A percentile compares a stretch with the other conserved stretches of the same genome.
phyloP scores from a whole-genome alignment of 1,140 invertebrate species.

The Nephila pilipes region DNA sequence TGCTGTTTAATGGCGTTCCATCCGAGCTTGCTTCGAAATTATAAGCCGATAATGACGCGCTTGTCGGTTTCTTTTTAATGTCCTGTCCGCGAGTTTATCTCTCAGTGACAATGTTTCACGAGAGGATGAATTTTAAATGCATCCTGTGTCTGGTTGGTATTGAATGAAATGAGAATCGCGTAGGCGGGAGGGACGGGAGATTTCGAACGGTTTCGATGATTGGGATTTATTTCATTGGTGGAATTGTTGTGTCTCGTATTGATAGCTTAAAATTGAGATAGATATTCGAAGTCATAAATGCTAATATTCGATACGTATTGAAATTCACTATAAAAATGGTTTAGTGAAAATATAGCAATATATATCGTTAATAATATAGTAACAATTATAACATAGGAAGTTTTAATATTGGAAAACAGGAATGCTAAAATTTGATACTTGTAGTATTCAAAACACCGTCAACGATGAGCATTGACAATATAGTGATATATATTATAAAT shows the following conservation, averaged over 20 bases:
- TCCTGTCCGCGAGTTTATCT: background rate
- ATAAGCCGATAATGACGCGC: background rate
- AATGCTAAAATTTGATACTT: too few relatives aligned
- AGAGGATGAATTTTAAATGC: background rate
- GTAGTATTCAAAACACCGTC: too few relatives aligned
- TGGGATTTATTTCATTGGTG: background rate
- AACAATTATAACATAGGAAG: too few relatives aligned
- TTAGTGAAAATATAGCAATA: too few relatives aligned
- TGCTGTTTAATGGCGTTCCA: background rate
- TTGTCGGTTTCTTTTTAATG: constrained; percentile 17
- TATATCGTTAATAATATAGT: too few relatives aligned
- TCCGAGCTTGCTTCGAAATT: background rate
- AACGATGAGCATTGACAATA: too few relatives aligned
- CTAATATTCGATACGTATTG: too few relatives aligned
- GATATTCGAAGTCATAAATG: too few relatives aligned
- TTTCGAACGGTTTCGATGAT: background rate
- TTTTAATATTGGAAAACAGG: too few relatives aligned
- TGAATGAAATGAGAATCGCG: background rate
- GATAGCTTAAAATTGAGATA: too few relatives aligned
- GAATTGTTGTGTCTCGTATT: background rate
- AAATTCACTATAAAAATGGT: too few relatives aligned
- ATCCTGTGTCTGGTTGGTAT: background rate
- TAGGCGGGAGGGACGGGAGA: background rate
- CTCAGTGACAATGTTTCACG: background rate
- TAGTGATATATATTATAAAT: too few relatives aligned